Evolutionary conservation across 2,888 invertebrate genomes (phyloP), one percentile per base, ranked within the genome.

Genomic region (Heliconius hortense): DNA sequence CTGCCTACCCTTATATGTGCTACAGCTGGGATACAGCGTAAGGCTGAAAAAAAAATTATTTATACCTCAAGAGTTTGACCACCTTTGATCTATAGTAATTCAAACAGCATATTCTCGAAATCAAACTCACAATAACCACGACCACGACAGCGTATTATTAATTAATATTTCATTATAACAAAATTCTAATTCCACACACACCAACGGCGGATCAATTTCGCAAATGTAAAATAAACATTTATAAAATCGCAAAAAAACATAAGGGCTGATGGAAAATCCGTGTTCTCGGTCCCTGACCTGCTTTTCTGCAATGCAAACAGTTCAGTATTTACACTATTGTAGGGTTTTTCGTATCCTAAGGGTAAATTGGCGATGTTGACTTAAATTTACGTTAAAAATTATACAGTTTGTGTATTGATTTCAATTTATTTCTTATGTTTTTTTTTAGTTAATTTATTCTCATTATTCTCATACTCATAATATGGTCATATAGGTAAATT

Each of bases 251-350:
- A 75, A 68, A 77, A 60, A 60, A 72, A 74, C 66, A 75, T 66
- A 77, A 78, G 72, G 79, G 77, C 68, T 79, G 80, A 80, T 79
- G 82, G 80, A 79, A 79, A 79, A 79, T 74, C 70, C 79, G 48
- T 81, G 81, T 80, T 71, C 70, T 56, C 71, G 75, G 74, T 64
- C 71, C 76, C 76, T 78, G 78, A 78, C 78, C 78, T 59, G 76
- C 69, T 74, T 78, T 76, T 60, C 76, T 64, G 72, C 72, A 78
- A 76, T 72, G 74, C 74, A 68, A 78, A 77, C 73, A 66, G 43
- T 71, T 56, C 70, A 24, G 56, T 78, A 75, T 78, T 77, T 78
- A 78, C 71, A 78, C 71, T 73, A 77, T 77, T 77, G 75, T 78
- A 73, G 77, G 73, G 62, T 69, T 60, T 63, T 68, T 68, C 71